A percentile compares a stretch with the other conserved stretches of the same genome.
These are phyloP conservation scores for Denticeps clupeoides DNA, from an alignment of 2,797 vertebrate species.

Conservation along the genomic window DNA sequence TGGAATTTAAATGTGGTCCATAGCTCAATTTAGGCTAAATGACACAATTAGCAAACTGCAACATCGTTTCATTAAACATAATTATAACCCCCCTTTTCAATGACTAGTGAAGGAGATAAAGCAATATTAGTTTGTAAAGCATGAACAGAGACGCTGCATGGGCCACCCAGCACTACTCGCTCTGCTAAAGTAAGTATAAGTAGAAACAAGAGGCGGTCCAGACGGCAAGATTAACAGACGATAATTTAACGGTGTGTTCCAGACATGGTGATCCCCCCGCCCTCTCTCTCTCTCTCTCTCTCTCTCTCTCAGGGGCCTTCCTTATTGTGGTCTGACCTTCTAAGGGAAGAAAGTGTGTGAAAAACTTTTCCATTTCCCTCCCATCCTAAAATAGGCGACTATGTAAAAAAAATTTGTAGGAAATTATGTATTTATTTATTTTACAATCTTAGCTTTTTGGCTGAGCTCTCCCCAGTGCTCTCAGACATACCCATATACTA, in stretches of 20 bases:
- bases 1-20: too few relatives aligned
- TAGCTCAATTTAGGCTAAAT: too few relatives aligned
- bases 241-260: slow-evolving; percentile 6
- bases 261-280: not conserved
- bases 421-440: not conserved
- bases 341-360: not conserved
- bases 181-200: too few relatives aligned
- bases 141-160: too few relatives aligned
- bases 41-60: too few relatives aligned
- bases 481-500: too few relatives aligned
- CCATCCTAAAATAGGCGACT: slow-evolving; percentile 1
- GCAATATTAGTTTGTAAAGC: too few relatives aligned
- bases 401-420: too few relatives aligned
- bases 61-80: too few relatives aligned
- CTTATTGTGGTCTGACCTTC: slow-evolving; percentile 1
- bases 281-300: not conserved
- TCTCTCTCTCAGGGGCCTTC: not conserved
- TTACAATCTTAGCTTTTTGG: not conserved
- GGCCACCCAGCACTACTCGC: too few relatives aligned
- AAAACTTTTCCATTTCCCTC: slow-evolving; percentile 4
- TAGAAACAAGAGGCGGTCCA: slow-evolving; percentile 1
- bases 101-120: too few relatives aligned
- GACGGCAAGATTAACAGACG: slow-evolving; percentile 2
- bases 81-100: too few relatives aligned
- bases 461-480: not conserved